Evolutionary conservation across 2,113 vertebrate genomes (phyloP).

Genomic region (Pionites leucogaster): DNA sequence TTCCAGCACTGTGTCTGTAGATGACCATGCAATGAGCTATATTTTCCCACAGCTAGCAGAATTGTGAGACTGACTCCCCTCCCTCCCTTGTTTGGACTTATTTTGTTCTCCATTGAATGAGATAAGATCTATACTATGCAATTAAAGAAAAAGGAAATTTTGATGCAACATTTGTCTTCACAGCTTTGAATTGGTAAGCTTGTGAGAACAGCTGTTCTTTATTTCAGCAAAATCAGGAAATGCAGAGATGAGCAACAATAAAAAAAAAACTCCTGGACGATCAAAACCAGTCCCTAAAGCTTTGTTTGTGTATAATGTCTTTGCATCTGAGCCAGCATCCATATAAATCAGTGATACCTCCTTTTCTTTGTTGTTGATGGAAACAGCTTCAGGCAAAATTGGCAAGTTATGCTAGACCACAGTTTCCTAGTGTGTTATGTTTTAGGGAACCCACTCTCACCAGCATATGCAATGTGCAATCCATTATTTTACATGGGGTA

Average conservation of each 20-base stretch:
- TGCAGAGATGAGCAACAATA: background rate
- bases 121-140: background rate
- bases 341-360: conserved; percentile 28
- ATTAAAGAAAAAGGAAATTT: background rate
- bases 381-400: conserved; percentile 53
- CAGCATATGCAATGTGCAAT: background rate
- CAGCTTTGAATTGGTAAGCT: background rate
- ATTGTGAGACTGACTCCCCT: background rate
- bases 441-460: background rate
- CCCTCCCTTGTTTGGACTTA: background rate
- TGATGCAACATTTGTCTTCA: background rate
- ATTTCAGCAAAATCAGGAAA: conserved; percentile 34
- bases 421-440: background rate
- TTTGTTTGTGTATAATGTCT: conserved; percentile 19
- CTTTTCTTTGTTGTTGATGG: background rate
- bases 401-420: background rate
- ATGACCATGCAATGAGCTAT: background rate
- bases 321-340: conserved; percentile 15
- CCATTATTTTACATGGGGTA: background rate
- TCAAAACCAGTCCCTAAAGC: conserved; percentile 35
- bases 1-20: background rate
- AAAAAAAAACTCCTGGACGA: background rate
- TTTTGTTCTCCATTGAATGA: background rate
- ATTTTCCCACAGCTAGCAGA: background rate
- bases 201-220: conserved; percentile 36